Base-by-base conservation (phyloP, 1,140 invertebrate species). In the Charaxes varanes region DNA sequence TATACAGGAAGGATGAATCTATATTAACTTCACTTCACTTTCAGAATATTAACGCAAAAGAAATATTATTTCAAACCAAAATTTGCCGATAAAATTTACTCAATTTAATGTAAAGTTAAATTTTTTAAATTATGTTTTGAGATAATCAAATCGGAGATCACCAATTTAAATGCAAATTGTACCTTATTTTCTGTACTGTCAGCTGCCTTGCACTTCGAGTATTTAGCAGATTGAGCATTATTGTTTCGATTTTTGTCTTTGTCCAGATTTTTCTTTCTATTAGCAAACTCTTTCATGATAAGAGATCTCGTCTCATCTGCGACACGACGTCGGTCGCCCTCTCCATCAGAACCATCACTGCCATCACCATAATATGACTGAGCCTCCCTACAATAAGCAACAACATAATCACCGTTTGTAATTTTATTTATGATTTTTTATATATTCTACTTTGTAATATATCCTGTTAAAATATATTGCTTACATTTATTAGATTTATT, bases 171-270 rank as follows among this genome's bases (percentile, higher is more conserved):
- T 10, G 0, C 24, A 14, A 14, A 35, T 14, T 3, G 6, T 21
- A 94, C 89, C 85, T 94, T 94, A 10, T 65, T 87, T 6, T 84
- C 84, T 8, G 88, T 93, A 41, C 88, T 87, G 48, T 86, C 82
- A 8, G 92, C 89, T 26, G 90, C 88, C 63, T 65, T 69, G 10
- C 86, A 83, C 53, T 74, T 77, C 1, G 80, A 80, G 44, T 72
- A 67, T 51, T 78, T 78, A 2, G 62, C 67, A 5, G 68, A 66
- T 44, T 71, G 65, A 0, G 46, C 38, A 4, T 77, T 67, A 6
- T 59, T 49, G 10, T 48, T 60, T 23, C 32, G 14, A 8, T 51
- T 60, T 31, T 50, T 63, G 6, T 67, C 60, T 16, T 65, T 57
- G 1, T 53, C 55, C 5, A 58, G 32, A 16, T 76, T 68, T 53